Evolutionary conservation across 2,797 vertebrate genomes (phyloP), one percentile per base, ranked within the genome.

Genomic region (Glyptemys insculpta): DNA sequence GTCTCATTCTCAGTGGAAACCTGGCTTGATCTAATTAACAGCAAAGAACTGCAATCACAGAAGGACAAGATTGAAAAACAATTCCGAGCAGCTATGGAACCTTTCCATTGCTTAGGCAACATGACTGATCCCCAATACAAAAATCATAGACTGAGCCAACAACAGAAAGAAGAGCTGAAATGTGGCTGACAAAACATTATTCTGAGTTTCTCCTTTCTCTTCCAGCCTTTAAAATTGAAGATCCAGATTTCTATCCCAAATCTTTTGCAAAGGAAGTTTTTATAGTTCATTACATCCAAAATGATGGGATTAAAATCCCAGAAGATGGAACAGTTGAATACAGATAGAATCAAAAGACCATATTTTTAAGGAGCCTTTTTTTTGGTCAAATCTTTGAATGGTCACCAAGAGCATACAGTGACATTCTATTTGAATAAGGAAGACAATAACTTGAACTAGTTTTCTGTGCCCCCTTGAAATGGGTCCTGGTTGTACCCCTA

Each of bases 1-100:
- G 95, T 95, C 91, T 90, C 89, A 91, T 88, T 95, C 87, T 96
- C 88, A 92, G 31, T 79, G 80, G 76, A 92, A 87, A 97, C 91
- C 83, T 82, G 86, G 79, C 86, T 44, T 37, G 37, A 86, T 86
- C 79, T 76, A 76, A 78, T 91, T 44, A 12, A 89, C 91, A 97
- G 85, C 52, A 92, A 92, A 97, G 78, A 94, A 81, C 12, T 65
- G 68, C 34, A 47, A 5, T 80, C 82, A 92, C 53, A 96, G 86
- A 94, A 88, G 29, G 31, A 53, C 85, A 54, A 92, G 96, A 85
- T 0, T 7, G 3, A 76, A 78, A 84, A 89, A 82, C 19, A 84
- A 37, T 76, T 87, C 89, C 89, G 80, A 81, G 12, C 88, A 80
- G 52, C 8, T 85, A 72, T 1, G 16, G 86, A 12, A 8, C 72